Conservation (phyloP, 2,888 invertebrate genomes). For the Panzeria rudis region DNA sequence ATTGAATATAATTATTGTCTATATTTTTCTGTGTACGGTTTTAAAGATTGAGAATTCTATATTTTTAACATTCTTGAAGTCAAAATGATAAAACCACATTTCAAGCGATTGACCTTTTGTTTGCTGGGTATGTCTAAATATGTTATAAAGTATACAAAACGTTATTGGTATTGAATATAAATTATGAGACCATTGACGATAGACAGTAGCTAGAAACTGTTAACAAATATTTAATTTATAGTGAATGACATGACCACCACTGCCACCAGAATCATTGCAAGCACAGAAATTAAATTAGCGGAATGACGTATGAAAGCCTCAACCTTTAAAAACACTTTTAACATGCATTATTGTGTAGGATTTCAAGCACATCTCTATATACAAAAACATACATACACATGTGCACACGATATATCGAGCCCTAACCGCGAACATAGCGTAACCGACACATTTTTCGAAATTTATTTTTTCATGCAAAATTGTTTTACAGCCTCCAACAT, state of each 20-base stretch:
- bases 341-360: not conserved
- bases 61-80: too few relatives aligned
- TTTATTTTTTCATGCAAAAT: too few relatives aligned
- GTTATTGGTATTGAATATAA: constrained; percentile 25
- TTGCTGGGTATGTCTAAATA: not conserved
- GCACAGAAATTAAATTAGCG: not conserved
- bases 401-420: too few relatives aligned
- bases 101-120: not conserved
- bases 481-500: too few relatives aligned
- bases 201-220: constrained; percentile 22
- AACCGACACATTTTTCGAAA: too few relatives aligned
- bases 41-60: too few relatives aligned
- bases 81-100: not conserved
- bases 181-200: constrained; percentile 17
- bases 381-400: not conserved
- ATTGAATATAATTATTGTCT: too few relatives aligned
- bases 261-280: constrained; percentile 5
- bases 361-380: not conserved
- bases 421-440: too few relatives aligned
- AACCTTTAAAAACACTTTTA: not conserved
- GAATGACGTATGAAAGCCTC: not conserved
- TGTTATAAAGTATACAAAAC: not conserved
- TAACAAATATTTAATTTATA: constrained; percentile 57
- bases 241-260: not conserved
- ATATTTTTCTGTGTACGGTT: too few relatives aligned